Evolutionary conservation across 2,113 vertebrate species (phyloP).

Genomic region (Gulo gulo): DNA sequence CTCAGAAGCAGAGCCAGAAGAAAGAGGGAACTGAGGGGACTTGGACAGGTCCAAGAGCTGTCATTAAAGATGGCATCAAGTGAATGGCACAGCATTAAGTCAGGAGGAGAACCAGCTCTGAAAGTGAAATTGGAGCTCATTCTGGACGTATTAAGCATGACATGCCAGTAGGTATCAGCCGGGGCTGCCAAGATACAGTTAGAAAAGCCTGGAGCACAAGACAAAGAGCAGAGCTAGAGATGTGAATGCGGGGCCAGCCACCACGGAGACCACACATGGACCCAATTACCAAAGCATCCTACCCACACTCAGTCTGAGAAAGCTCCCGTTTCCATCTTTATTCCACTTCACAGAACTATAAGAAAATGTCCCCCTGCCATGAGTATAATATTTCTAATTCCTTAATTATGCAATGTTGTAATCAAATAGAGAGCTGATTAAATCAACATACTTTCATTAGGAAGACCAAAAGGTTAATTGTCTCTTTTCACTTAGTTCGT

Average conservation of each 20-base stretch:
- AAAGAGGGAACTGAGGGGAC: background rate
- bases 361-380: background rate
- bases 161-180: background rate
- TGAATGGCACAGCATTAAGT: no score
- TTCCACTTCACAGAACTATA: background rate
- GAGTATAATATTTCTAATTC: background rate
- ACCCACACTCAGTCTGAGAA: background rate
- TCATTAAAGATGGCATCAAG: background rate
- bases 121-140: background rate
- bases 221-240: background rate
- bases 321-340: background rate
- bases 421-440: background rate
- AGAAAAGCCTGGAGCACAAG: background rate
- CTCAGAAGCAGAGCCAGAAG: background rate
- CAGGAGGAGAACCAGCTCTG: background rate
- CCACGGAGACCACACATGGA: accelerated
- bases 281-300: background rate
- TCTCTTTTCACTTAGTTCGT: background rate
- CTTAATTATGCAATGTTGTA: background rate
- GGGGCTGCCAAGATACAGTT: background rate
- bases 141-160: background rate
- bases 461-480: background rate
- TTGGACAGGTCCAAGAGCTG: background rate
- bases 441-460: background rate
- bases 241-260: background rate